Evolutionary conservation across 2,113 vertebrate genomes (phyloP).

Genomic region (Phalacrocorax brasilianus): DNA sequence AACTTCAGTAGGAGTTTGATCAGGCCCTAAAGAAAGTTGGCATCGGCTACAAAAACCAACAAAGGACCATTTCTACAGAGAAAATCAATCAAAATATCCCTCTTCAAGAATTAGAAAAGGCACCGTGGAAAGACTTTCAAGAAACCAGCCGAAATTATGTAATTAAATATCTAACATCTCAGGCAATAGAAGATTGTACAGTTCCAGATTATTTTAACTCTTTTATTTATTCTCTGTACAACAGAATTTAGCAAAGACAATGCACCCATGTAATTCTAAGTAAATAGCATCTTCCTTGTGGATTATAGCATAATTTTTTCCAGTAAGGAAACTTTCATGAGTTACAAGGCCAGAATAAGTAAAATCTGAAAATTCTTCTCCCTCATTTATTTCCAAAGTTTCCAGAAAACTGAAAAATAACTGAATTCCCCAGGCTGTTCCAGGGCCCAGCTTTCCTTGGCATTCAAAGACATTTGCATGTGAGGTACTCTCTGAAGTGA

Average conservation of each 20-base stretch:
- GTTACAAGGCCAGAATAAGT: constrained; percentile 30
- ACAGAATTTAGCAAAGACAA: not conserved
- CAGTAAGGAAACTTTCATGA: not conserved
- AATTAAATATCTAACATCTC: not conserved
- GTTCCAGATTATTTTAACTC: not conserved
- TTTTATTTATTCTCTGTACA: constrained; percentile 37
- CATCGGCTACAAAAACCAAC: not conserved
- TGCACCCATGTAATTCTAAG: not conserved
- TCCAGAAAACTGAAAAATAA: not conserved
- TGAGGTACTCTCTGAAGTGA: not conserved
- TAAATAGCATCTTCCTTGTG: not conserved
- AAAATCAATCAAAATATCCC: not conserved
- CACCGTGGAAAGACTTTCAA: not conserved
- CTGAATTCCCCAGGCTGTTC: not conserved
- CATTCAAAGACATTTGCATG: not conserved
- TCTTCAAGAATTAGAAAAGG: not conserved
- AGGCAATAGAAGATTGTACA: not conserved
- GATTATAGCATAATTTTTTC: constrained; percentile 17
- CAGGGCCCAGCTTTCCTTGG: not conserved
- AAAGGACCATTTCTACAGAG: not conserved
- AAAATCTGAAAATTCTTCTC: not conserved
- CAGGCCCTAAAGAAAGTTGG: not conserved
- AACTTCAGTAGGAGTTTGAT: not conserved
- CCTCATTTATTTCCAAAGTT: not conserved
- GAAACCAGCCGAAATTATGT: not conserved